Evolutionary conservation across 2,888 invertebrate genomes (phyloP).

Genomic region (Caenorhabditis sp.): DNA sequence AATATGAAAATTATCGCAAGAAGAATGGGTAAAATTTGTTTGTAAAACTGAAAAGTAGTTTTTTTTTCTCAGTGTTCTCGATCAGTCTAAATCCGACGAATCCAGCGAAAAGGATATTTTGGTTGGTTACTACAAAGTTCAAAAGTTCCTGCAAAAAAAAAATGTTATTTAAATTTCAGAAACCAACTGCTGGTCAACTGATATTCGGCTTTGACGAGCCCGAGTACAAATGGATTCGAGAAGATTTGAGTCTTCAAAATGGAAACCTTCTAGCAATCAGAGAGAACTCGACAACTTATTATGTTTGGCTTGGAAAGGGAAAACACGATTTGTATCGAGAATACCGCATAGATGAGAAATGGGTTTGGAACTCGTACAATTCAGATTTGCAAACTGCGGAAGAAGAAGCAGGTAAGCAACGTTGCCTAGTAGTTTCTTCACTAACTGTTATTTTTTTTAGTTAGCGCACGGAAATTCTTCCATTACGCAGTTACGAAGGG

Average conservation of each 20-base stretch:
- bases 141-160: too few species aligned
- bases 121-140: too few species aligned
- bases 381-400: neutral
- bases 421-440: too few species aligned
- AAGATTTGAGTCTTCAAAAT: neutral
- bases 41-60: neutral
- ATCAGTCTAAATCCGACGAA: too few species aligned
- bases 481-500: neutral
- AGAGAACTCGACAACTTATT: neutral
- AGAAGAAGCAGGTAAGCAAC: neutral
- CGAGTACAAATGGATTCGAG: neutral
- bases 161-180: neutral
- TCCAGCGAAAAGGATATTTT: too few species aligned
- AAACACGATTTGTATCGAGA: neutral
- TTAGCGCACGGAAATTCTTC: neutral
- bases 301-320: neutral
- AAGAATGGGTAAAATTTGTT: neutral
- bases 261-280: neutral
- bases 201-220: neutral
- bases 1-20: neutral
- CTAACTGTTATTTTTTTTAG: neutral
- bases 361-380: neutral
- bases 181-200: neutral
- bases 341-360: constrained; percentile 9
- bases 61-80: too few species aligned